Percentiles rank a stretch among this genome's conserved stretches.
Conservation (phyloP, 2,888 invertebrate species). For the Onchidella celtica region DNA sequence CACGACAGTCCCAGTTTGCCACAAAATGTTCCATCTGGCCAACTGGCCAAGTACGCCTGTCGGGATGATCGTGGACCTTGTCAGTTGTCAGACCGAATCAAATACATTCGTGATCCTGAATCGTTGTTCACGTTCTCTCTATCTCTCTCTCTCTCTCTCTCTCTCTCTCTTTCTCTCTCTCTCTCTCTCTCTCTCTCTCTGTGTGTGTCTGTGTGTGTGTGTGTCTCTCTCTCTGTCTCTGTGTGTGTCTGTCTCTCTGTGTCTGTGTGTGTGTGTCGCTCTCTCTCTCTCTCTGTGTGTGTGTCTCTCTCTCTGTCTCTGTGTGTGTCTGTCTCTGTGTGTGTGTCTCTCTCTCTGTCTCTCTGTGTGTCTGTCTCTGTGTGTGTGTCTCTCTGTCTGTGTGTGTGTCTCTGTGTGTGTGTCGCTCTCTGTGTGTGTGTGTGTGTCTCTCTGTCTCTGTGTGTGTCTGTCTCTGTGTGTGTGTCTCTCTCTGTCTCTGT, state of each 20-base stretch:
- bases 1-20: too few relatives aligned
- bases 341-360: not conserved
- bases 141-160: too few relatives aligned
- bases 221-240: not conserved
- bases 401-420: not conserved
- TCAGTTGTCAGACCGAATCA: too few relatives aligned
- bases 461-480: not conserved
- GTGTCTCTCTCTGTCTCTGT: not conserved
- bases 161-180: conserved; percentile 24
- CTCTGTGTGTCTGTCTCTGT: not conserved
- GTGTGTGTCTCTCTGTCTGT: not conserved
- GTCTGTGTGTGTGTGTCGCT: not conserved
- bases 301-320: not conserved
- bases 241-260: conserved; percentile 23
- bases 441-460: not conserved
- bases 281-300: not conserved
- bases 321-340: not conserved
- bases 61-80: too few relatives aligned
- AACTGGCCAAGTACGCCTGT: too few relatives aligned
- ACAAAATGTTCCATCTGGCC: too few relatives aligned
- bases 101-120: too few relatives aligned
- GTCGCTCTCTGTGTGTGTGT: not conserved
- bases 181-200: conserved; percentile 5
- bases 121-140: too few relatives aligned
- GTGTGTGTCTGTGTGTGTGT: conserved; percentile 2